These are phyloP conservation scores for Hippoglossus stenolepis DNA, from an alignment of 2,113 vertebrate species.

Conservation along the genomic window DNA sequence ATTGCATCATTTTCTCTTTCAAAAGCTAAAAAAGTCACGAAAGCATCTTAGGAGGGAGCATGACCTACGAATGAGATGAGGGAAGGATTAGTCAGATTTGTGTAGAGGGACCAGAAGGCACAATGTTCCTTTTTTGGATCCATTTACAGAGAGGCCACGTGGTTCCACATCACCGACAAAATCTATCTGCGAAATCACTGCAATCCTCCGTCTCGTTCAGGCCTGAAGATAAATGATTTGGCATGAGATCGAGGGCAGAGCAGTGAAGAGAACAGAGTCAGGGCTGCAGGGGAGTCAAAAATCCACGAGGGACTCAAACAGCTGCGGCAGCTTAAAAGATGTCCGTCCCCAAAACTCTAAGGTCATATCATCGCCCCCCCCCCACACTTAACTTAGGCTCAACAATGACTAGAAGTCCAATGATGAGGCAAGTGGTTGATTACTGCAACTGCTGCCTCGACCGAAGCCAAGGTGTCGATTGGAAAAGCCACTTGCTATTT, in stretches of 20 bases:
- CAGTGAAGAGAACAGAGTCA: conserved; percentile 6
- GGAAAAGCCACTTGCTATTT: conserved; percentile 18
- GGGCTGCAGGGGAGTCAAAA: too few species aligned
- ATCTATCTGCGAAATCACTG: conserved; percentile 15
- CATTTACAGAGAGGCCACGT: conserved; percentile 24
- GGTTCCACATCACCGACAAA: conserved; percentile 7
- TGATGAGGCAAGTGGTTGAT: conserved; percentile 44
- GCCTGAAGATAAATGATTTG: not conserved
- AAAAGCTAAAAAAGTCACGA: conserved; percentile 28
- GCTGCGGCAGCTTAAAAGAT: conserved; percentile 17
- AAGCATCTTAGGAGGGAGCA: conserved; percentile 14
- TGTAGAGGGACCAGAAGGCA: conserved; percentile 62
- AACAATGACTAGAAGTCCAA: conserved; percentile 2
- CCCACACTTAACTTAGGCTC: not conserved
- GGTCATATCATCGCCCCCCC: conserved; percentile 5
- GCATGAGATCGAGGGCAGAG: conserved; percentile 20
- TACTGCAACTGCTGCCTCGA: conserved; percentile 20
- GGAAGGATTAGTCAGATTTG: conserved; percentile 14
- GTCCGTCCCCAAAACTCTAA: conserved; percentile 24
- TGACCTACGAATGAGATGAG: too few species aligned
- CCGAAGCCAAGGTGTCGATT: not conserved
- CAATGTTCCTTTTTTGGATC: conserved; percentile 52
- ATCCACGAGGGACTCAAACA: not conserved
- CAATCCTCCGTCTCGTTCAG: conserved; percentile 21
- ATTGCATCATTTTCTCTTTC: conserved; percentile 27